Conservation (phyloP, 2,797 vertebrate genomes). For the Gymnoscopelus braueri region DNA sequence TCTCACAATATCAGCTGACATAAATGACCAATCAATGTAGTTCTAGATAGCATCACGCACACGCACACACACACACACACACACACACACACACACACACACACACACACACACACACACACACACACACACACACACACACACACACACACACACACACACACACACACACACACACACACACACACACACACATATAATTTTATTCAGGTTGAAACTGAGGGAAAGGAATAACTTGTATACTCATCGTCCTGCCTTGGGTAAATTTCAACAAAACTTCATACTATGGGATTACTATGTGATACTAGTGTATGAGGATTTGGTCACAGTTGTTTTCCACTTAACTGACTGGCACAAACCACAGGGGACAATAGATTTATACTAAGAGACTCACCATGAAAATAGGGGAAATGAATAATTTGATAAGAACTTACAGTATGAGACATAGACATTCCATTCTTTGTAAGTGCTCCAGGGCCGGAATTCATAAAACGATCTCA, state of each 20-base stretch:
- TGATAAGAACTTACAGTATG: not conserved
- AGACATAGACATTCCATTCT: not conserved
- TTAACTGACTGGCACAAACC: slow-evolving; percentile 4
- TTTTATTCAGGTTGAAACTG: slow-evolving; percentile 25
- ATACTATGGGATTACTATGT: too few species aligned
- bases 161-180: too few species aligned
- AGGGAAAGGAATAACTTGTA: slow-evolving; percentile 2
- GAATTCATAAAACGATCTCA: not conserved
- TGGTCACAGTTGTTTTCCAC: not conserved
- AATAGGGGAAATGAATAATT: not conserved
- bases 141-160: not conserved
- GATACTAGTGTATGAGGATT: not conserved
- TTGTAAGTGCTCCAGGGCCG: slow-evolving; percentile 1
- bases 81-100: too few species aligned
- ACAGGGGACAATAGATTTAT: not conserved
- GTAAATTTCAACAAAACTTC: too few species aligned
- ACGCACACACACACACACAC: too few species aligned
- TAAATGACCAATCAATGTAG: too few species aligned
- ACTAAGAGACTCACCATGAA: not conserved
- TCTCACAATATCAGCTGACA: too few species aligned
- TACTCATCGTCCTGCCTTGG: too few species aligned
- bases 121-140: too few species aligned
- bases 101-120: too few species aligned
- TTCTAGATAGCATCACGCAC: too few species aligned
- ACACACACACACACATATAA: too few species aligned